Conservation (phyloP, 2,888 invertebrate genomes). For the Drosophila cognata region DNA sequence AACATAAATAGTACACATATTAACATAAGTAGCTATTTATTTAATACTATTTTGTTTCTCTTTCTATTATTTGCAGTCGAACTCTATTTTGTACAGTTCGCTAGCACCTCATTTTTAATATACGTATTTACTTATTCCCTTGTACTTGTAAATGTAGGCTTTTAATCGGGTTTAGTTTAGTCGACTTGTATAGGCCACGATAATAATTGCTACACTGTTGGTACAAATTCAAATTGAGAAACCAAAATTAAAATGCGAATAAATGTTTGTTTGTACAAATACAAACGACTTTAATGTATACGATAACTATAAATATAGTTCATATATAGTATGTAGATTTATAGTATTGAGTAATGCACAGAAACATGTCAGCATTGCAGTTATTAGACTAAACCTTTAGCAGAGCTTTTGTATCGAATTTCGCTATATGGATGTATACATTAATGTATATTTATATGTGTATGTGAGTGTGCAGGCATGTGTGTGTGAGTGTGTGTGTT, state of each 20-base stretch:
- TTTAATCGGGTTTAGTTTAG: slow-evolving; percentile 1
- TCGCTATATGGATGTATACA: slow-evolving; percentile 63
- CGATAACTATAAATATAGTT: slow-evolving; percentile 57
- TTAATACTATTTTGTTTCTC: not conserved
- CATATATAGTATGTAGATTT: slow-evolving; percentile 53
- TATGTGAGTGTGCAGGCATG: slow-evolving; percentile 10
- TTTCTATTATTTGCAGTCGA: not conserved
- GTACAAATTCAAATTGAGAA: not conserved
- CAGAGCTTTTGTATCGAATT: slow-evolving; percentile 66
- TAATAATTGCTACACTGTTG: slow-evolving; percentile 13
- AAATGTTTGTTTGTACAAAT: slow-evolving; percentile 56
- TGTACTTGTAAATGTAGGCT: not conserved
- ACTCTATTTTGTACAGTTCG: not conserved
- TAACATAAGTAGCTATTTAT: slow-evolving; percentile 15
- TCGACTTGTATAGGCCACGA: slow-evolving; percentile 4
- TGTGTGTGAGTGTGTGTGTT: slow-evolving; percentile 24
- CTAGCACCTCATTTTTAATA: slow-evolving; percentile 3
- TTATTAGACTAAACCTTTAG: slow-evolving; percentile 61
- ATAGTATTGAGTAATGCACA: slow-evolving; percentile 78
- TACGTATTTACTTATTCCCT: slow-evolving; percentile 1
- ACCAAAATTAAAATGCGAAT: slow-evolving; percentile 7
- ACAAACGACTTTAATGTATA: slow-evolving; percentile 61
- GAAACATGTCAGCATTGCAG: slow-evolving; percentile 70
- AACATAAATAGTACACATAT: not conserved
- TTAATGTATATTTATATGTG: slow-evolving; percentile 17